Evolutionary conservation across 2,888 invertebrate species (phyloP).

Genomic region (Osmoderma eremita): DNA sequence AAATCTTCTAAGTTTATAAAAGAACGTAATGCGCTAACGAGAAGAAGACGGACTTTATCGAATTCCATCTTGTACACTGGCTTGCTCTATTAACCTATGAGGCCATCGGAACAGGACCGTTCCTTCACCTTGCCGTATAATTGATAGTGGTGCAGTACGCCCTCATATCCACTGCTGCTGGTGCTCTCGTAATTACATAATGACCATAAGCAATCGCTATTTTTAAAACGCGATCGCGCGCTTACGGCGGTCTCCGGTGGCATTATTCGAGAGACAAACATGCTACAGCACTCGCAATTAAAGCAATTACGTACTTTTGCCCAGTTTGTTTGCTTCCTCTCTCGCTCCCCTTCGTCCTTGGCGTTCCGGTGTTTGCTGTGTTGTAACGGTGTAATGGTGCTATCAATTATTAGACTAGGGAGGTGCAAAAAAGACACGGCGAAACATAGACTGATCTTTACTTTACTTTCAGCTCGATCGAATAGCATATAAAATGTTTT

Average conservation of each 20-base stretch:
- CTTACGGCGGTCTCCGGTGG: constrained; percentile 6
- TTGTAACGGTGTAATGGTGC: constrained; percentile 14
- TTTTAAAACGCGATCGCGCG: constrained; percentile 34
- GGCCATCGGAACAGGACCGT: constrained; percentile 22
- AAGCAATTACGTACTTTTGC: constrained; percentile 35
- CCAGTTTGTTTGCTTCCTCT: constrained; percentile 11
- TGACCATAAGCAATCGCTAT: constrained; percentile 34
- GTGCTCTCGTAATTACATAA: constrained; percentile 31
- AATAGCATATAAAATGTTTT: too few relatives aligned
- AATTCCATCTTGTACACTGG: background rate
- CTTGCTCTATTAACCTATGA: constrained; percentile 35
- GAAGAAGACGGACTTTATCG: too few relatives aligned
- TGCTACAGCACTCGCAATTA: constrained; percentile 36
- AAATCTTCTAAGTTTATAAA: too few relatives aligned
- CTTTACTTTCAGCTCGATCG: too few relatives aligned
- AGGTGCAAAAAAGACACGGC: too few relatives aligned
- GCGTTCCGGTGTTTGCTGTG: too few relatives aligned
- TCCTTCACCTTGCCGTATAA: constrained; percentile 37
- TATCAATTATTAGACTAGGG: constrained; percentile 10
- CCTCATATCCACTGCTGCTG: constrained; percentile 28
- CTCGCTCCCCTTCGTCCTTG: background rate
- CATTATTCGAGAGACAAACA: constrained; percentile 12
- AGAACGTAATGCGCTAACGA: too few relatives aligned
- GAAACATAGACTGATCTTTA: too few relatives aligned
- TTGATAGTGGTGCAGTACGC: constrained; percentile 30